These are phyloP conservation scores for Ophioninae sp. DNA, from an alignment of 2,888 invertebrate species.

Conservation along the genomic window DNA sequence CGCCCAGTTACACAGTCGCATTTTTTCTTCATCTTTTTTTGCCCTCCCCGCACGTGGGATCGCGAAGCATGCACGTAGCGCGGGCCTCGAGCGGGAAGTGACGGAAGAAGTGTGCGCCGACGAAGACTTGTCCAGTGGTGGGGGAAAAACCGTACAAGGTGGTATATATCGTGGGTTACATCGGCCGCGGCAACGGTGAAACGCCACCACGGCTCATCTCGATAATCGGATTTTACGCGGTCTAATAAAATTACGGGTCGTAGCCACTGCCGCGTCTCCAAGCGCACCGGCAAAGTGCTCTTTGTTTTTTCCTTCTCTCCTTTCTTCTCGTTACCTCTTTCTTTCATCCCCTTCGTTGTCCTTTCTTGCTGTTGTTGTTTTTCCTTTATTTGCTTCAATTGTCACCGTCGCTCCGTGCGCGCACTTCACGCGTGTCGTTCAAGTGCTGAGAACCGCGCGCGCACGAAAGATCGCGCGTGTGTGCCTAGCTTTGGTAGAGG, in stretches of 20 bases:
- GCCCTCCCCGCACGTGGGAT: constrained; percentile 25
- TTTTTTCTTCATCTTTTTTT: constrained; percentile 9
- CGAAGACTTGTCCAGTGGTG: not conserved
- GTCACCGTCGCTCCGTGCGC: not conserved
- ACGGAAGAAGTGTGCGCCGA: constrained; percentile 8
- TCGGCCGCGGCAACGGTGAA: constrained; percentile 43
- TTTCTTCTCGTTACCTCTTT: not conserved
- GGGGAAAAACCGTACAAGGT: constrained; percentile 8
- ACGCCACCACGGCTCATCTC: constrained; percentile 62
- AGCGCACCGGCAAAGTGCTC: constrained; percentile 12
- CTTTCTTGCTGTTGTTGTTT: too few species aligned
- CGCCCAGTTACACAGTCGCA: constrained; percentile 2
- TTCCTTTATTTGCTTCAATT: not conserved
- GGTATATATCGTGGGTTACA: constrained; percentile 34
- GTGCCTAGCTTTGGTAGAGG: not conserved
- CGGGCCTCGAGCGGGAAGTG: constrained; percentile 30
- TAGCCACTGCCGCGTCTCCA: constrained; percentile 36
- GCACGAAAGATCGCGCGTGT: constrained; percentile 5
- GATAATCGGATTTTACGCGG: constrained; percentile 63
- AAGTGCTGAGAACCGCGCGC: not conserved
- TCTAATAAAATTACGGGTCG: constrained; percentile 64
- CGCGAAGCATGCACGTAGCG: constrained; percentile 15
- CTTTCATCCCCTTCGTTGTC: not conserved
- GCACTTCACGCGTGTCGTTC: too few species aligned
- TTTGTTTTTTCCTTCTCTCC: constrained; percentile 8